Evolutionary conservation across 2,888 invertebrate genomes (phyloP).

Genomic region (Unio pictorum): DNA sequence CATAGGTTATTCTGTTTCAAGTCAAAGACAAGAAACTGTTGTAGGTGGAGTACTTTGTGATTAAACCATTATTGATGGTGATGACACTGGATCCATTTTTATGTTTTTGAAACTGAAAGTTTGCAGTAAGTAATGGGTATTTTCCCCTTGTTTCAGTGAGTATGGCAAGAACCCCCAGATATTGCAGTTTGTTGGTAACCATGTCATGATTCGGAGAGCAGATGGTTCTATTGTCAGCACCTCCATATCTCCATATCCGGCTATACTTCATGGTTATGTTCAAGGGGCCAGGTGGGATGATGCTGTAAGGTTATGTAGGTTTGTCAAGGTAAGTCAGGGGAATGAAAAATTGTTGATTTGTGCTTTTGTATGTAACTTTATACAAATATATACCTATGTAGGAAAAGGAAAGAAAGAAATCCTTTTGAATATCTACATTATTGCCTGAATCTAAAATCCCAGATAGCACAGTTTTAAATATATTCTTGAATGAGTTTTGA

Average conservation of each 20-base stretch:
- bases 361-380: neutral
- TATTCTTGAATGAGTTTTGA: too few species aligned
- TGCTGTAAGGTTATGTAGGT: constrained; percentile 85
- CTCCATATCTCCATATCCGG: constrained; percentile 81
- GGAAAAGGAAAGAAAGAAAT: neutral
- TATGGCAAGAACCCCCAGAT: constrained; percentile 89
- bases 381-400: neutral
- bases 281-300: constrained; percentile 80
- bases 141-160: constrained; percentile 77
- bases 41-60: too few species aligned
- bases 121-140: too few species aligned
- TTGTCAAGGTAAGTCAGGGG: constrained; percentile 75
- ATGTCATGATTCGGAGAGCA: constrained; percentile 86
- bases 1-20: too few species aligned
- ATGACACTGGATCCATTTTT: neutral
- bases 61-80: too few species aligned
- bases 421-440: neutral
- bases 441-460: neutral
- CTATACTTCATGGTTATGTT: constrained; percentile 79
- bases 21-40: too few species aligned
- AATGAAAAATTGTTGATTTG: neutral
- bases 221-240: constrained; percentile 89
- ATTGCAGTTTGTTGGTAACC: constrained; percentile 86
- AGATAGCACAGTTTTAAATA: too few species aligned
- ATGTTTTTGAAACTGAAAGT: too few species aligned